Base-by-base conservation (phyloP, 2,888 invertebrate species). In the Eristalinus sepulchralis region DNA sequence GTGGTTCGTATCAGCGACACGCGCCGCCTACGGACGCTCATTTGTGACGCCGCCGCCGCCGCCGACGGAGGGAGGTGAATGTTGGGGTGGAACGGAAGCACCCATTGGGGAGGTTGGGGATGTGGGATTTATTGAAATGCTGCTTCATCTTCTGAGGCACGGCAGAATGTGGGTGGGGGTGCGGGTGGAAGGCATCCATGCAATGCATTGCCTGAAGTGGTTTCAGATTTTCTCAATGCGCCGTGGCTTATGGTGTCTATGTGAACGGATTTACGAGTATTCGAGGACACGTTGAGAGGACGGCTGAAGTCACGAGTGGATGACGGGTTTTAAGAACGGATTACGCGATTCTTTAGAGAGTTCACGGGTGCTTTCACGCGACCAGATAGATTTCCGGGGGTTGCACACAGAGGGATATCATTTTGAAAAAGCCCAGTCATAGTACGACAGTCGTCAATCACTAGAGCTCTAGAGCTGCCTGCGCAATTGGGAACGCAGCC, bases 121-220 rank as follows among this genome's bases (percentile, higher is more conserved):
- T 66, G 53, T 34, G 34, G 36, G 34, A 63, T 36, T 77, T 77
- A 77, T 77, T 62, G 62, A 60, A 62, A 62, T 27, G 33, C 62
- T 67, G 22, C 39, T 39, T 6, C 39, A n/a, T 39, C 39, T 39
- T 39, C 39, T 39, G 34, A 11, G 11, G 34, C 11, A 11, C 8
- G 34, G 0, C 34, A 11, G 39, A 13, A n/a, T n/a, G 39, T n/a
- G 47, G n/a, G 47, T 47, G 39, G 13, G 36, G 13, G 39, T 6
- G 39, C 6, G 5, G 47, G 47, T 47, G 17, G 39, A 17, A 47
- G 17, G 47, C 47, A 17, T n/a, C 47, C 47, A 47, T n/a, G 47
- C 47, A 17, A 17, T 47, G 47, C 17, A 47, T n/a, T 47, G 47
- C 1, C 17, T 47, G 47, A 47, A 47, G 17, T 47, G 17, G 47